Base-by-base conservation (phyloP, 2,888 invertebrate genomes). In the Pemphredon lugubris region DNA sequence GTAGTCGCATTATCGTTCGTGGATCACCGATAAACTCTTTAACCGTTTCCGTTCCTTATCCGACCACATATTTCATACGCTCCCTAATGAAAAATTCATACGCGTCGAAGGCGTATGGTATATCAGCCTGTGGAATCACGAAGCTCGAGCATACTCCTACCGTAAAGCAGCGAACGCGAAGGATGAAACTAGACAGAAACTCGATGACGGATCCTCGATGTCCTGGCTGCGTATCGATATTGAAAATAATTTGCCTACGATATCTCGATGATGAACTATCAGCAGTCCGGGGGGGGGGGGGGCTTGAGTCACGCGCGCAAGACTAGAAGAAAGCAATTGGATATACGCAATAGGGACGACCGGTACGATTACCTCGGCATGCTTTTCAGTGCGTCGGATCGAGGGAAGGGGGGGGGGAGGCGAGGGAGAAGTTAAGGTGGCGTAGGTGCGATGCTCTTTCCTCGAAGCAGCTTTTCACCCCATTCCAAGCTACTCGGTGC, bases 331-430 rank as follows among this genome's bases (percentile, higher is more conserved):
- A 68, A 57, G 48, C 55, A 67, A 61, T 72, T 61, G 58, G 61
- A 73, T 54, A 75, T 64, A 67, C 64, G 63, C 75, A 69, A 55
- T 71, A 71, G 66, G 51, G 30, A 55, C 61, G 55, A 37, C 34
- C 74, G 66, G 70, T 57, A 61, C 75, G 71, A 69, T 77, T 74
- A 77, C 74, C 59, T 53, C 58, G 65, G 65, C 66, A 60, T 61
- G 71, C 60, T 42, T 65, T 47, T 75, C 61, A 64, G 2, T 5
- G 40, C 45, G 26, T 77, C 73, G 74, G 73, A 67, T 72, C 72
- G 21, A 40, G 47, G 42, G 26, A 6, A 40, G 37, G n/a, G 14
- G 40, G 50, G 45, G 34, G 54, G 32, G 48, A 59, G 16, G 32
- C 21, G 34, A 13, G 18, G 40, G 45, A 18, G 44, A 59, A 55